Conservation (phyloP, 2,113 vertebrate species). For the Tiliqua scincoides region DNA sequence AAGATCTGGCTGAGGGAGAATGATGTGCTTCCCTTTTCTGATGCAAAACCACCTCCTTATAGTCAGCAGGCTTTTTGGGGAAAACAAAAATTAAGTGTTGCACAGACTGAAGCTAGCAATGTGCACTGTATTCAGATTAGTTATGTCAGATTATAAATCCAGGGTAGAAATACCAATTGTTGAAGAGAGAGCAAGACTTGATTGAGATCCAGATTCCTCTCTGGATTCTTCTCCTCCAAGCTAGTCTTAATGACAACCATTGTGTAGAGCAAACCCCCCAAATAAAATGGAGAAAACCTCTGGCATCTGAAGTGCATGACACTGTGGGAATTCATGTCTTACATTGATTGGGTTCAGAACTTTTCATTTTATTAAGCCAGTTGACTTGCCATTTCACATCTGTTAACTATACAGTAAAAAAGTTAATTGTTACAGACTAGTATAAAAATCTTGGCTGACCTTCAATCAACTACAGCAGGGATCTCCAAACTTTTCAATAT, state of each 20-base stretch:
- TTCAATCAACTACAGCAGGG: too few relatives aligned
- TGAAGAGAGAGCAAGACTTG: neutral
- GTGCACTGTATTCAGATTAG: neutral
- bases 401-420: neutral
- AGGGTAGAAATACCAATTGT: neutral
- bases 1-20: neutral
- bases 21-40: neutral
- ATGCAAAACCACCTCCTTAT: slow-evolving; percentile 8
- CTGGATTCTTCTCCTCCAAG: neutral
- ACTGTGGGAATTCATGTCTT: neutral
- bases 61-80: neutral
- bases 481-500: too few relatives aligned
- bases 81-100: neutral
- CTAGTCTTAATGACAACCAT: neutral
- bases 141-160: neutral
- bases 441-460: neutral
- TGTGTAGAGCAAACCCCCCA: neutral
- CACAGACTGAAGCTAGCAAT: neutral
- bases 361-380: neutral
- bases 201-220: neutral
- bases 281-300: neutral
- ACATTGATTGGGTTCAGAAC: neutral
- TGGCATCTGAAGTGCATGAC: neutral
- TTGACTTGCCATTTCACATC: neutral
- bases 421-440: neutral